A percentile compares a stretch with the other conserved stretches of the same genome.
These are phyloP conservation scores for Parthenolecanium corni DNA, from an alignment of 2,888 invertebrate species.

Conservation along the genomic window DNA sequence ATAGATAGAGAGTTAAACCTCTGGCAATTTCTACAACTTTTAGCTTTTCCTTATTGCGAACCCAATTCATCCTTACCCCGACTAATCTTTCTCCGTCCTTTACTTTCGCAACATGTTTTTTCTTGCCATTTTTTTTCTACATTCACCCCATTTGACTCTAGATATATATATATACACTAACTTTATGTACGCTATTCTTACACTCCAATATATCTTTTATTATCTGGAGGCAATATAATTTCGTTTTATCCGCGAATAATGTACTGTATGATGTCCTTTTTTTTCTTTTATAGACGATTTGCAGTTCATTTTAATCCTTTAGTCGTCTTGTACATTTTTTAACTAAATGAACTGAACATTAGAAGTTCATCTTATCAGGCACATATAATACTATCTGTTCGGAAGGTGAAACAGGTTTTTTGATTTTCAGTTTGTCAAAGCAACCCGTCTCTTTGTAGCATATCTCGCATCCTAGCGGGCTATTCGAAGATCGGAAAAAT, in stretches of 20 bases:
- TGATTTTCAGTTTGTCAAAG: too few species aligned
- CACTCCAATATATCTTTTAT: slow-evolving; percentile 22
- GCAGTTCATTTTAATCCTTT: slow-evolving; percentile 15
- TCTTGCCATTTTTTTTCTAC: not conserved
- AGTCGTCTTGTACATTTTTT: not conserved
- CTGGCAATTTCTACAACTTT: slow-evolving; percentile 15
- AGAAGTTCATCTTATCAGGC: too few species aligned
- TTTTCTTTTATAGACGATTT: slow-evolving; percentile 15
- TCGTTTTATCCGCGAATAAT: slow-evolving; percentile 18
- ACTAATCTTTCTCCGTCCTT: not conserved
- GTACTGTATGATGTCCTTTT: slow-evolving; percentile 20
- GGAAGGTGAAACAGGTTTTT: too few species aligned
- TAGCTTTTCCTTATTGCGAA: slow-evolving; percentile 23
- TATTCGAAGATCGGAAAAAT: too few species aligned
- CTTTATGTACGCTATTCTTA: slow-evolving; percentile 16
- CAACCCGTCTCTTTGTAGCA: too few species aligned
- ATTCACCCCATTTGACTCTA: too few species aligned
- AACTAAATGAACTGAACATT: too few species aligned
- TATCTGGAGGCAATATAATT: slow-evolving; percentile 13
- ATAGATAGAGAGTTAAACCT: slow-evolving; percentile 11
- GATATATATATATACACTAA: slow-evolving; percentile 5
- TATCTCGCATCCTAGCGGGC: too few species aligned
- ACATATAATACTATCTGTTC: too few species aligned
- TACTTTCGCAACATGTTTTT: too few species aligned
- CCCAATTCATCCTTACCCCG: not conserved